These are phyloP conservation scores for Drosophila kikkawai DNA, from an alignment of 1,140 invertebrate species.

Conservation along the genomic window DNA sequence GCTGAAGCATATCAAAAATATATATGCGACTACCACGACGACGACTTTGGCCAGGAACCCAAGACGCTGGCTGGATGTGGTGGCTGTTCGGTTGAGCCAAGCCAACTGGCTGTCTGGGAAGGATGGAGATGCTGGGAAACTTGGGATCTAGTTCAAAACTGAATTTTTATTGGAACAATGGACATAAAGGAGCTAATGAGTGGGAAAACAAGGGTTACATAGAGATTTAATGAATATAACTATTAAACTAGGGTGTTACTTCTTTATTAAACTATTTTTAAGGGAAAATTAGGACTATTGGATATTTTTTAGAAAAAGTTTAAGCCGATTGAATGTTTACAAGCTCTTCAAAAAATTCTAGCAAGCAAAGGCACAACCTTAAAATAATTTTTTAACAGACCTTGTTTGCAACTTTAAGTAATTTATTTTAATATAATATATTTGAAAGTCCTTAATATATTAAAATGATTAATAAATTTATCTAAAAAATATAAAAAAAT, in stretches of 20 bases:
- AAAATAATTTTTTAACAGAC: no score
- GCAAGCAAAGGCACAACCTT: no score
- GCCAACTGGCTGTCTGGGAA: slow-evolving; percentile 16
- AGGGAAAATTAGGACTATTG: background rate
- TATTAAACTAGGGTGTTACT: background rate
- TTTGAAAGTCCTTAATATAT: no score
- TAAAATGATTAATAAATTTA: no score
- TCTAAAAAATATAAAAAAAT: no score
- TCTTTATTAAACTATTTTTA: background rate
- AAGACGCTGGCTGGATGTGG: slow-evolving; percentile 6
- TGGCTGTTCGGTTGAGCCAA: slow-evolving; percentile 17
- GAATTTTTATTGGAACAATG: background rate
- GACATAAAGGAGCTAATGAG: background rate
- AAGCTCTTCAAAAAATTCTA: no score
- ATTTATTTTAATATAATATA: no score
- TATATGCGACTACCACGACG: slow-evolving; percentile 37
- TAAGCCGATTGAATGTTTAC: no score
- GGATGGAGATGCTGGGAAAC: slow-evolving; percentile 1
- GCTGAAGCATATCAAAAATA: slow-evolving; percentile 77
- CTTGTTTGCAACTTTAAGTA: no score
- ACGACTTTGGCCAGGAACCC: slow-evolving; percentile 23
- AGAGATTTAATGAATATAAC: background rate
- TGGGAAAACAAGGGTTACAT: background rate
- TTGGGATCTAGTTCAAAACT: slow-evolving; percentile 11
- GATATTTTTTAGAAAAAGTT: background rate